phyloP scores from a whole-genome alignment of 1,140 invertebrate species.

The Lasioglossum baleicum region DNA sequence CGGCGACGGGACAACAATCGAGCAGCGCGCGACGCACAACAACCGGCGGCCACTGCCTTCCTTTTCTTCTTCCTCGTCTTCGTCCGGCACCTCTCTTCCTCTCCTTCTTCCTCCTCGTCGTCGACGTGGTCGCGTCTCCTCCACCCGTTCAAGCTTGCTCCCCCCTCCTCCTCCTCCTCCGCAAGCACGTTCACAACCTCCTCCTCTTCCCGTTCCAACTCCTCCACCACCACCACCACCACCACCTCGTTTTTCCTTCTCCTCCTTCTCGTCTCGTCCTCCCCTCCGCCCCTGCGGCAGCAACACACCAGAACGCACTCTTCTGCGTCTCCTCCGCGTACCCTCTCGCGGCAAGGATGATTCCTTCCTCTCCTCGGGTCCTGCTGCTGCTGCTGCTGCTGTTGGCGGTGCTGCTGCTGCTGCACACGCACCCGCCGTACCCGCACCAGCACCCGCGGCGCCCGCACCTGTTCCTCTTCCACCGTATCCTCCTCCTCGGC shows the following conservation, averaged over 20 bases:
- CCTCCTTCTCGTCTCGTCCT: conserved; percentile 47
- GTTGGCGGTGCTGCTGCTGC: no score
- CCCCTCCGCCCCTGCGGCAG: conserved; percentile 41
- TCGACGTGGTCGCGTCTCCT: conserved; percentile 60
- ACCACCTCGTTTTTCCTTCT: conserved; percentile 32
- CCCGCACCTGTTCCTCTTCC: conserved; percentile 19
- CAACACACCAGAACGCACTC: conserved; percentile 47
- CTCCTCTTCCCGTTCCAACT: no score
- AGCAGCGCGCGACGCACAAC: conserved; percentile 1
- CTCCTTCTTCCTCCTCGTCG: conserved; percentile 51
- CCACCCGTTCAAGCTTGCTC: conserved; percentile 52
- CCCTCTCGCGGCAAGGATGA: conserved; percentile 45
- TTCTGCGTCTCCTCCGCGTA: conserved; percentile 27
- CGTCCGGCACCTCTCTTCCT: conserved; percentile 51
- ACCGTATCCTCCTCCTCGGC: conserved; percentile 10
- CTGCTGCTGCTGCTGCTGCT: conserved; percentile 1
- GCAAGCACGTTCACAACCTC: no score
- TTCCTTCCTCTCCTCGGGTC: conserved; percentile 41
- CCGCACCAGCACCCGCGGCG: no score
- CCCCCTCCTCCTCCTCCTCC: conserved; percentile 26
- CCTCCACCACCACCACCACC: no score
- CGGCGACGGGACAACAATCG: conserved; percentile 35
- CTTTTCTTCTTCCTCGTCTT: conserved; percentile 57
- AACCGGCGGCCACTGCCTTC: conserved; percentile 36
- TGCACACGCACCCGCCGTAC: not conserved